Evolutionary conservation across 2,113 vertebrate species (phyloP).

Genomic region (Notarius quadriscutis): DNA sequence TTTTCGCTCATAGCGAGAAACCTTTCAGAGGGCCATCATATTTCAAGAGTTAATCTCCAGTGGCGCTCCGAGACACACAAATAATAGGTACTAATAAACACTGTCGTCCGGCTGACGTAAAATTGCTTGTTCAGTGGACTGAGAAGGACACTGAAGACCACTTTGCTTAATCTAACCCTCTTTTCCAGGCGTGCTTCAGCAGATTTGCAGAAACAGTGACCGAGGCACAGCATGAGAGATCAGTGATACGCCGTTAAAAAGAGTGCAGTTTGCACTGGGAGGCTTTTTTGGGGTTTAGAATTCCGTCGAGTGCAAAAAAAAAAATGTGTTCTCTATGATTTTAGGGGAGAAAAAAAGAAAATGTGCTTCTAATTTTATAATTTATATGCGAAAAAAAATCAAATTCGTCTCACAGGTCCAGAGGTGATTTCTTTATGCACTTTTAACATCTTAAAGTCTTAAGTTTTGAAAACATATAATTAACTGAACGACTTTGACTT

Average conservation of each 20-base stretch:
- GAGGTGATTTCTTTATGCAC: not conserved
- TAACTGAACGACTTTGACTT: not conserved
- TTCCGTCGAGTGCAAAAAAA: not conserved
- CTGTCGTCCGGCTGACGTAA: not conserved
- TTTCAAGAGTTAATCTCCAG: slow-evolving; percentile 15
- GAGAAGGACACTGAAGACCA: slow-evolving; percentile 12
- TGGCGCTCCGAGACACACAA: not conserved
- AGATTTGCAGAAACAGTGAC: not conserved
- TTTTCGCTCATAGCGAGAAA: slow-evolving; percentile 9
- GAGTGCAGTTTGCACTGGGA: not conserved
- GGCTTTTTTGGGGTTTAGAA: not conserved
- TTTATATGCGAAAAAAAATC: not conserved
- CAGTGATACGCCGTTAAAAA: too few species aligned
- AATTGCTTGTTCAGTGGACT: slow-evolving; percentile 18
- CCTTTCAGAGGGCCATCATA: slow-evolving; percentile 3
- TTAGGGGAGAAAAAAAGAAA: not conserved
- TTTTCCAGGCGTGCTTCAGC: slow-evolving; percentile 11
- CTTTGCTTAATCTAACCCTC: not conserved
- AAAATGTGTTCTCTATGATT: not conserved
- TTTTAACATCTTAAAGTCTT: not conserved
- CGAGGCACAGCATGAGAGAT: slow-evolving; percentile 10
- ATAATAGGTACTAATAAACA: slow-evolving; percentile 20
- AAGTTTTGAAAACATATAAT: not conserved
- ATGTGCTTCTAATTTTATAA: not conserved
- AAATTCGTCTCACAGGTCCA: not conserved